Evolutionary conservation across 2,888 invertebrate species (phyloP).

Genomic region (Tipula unca): DNA sequence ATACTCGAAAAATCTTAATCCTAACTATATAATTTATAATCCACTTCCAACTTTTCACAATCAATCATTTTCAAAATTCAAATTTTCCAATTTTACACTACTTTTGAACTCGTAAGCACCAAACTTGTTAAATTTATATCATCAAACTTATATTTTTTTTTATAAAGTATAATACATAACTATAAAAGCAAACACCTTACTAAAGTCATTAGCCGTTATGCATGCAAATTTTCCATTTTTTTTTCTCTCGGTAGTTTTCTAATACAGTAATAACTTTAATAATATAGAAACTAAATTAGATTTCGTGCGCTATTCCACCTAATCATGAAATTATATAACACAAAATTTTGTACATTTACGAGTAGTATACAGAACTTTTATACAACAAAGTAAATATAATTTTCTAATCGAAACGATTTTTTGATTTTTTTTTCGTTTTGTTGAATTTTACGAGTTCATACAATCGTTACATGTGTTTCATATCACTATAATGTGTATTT

Average conservation of each 20-base stretch:
- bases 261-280: background rate
- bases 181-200: background rate
- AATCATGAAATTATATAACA: background rate
- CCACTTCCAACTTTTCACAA: background rate
- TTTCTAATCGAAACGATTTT: background rate
- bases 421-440: background rate
- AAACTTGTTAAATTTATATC: background rate
- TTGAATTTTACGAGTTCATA: background rate
- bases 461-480: background rate
- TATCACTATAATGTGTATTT: background rate
- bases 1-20: no score
- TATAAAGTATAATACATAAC: background rate
- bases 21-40: background rate
- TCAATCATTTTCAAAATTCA: background rate
- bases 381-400: background rate
- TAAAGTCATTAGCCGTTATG: background rate
- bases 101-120: background rate
- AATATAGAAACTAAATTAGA: background rate
- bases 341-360: background rate
- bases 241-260: background rate
- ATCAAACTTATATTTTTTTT: background rate
- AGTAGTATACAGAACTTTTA: background rate
- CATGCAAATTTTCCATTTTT: background rate
- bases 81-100: background rate
- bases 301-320: background rate